Evolutionary conservation across 2,113 vertebrate genomes (phyloP), one percentile per base, ranked within the genome.

Genomic region (Aleadryas rufinucha): DNA sequence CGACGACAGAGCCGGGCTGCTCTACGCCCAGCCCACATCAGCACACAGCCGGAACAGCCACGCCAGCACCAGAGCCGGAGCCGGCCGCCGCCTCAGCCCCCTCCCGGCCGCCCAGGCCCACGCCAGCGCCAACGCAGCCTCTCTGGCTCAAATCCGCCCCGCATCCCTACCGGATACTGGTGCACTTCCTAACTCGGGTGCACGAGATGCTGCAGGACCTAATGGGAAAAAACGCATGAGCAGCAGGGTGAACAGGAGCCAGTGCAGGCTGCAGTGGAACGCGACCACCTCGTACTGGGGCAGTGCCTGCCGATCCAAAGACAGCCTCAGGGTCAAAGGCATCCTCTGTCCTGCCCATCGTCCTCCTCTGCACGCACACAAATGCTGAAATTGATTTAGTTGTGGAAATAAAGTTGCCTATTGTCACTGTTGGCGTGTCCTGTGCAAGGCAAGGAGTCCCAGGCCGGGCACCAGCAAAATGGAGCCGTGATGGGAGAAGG

Each of bases 91-190:
- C 27, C 35, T 39, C 72, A n/a, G 6, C 19, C 19, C 18, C 23
- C 26, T 64, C 3, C 17, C 27, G 30, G n/a, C 30, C 35, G 44
- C 65, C 66, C 13, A 35, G 6, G 37, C 37, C 66, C 13, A 35
- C 4, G 37, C 37, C 65, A 23, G 2, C 11, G 18, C 50, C 57
- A 45, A 26, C 16, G 0, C 18, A 10, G 1, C 3, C 37, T 37
- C 19, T 8, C 24, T 3, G 23, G 37, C n/a, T 23, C 3, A 2
- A 3, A 3, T 5, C 72, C 2, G 0, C 50, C 23, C 50, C 50
- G 1, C 72, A 45, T 9, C 65, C 52, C 0, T 85, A 84, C 59
- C 14, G 13, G 41, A 4, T 68, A 6, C 26, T 86, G 60, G 13
- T 54, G 60, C 8, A 23, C 1, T 80, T 91, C 60, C 6, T 91